Conservation (phyloP, 2,888 invertebrate species). For the Drosophila anomalata region DNA sequence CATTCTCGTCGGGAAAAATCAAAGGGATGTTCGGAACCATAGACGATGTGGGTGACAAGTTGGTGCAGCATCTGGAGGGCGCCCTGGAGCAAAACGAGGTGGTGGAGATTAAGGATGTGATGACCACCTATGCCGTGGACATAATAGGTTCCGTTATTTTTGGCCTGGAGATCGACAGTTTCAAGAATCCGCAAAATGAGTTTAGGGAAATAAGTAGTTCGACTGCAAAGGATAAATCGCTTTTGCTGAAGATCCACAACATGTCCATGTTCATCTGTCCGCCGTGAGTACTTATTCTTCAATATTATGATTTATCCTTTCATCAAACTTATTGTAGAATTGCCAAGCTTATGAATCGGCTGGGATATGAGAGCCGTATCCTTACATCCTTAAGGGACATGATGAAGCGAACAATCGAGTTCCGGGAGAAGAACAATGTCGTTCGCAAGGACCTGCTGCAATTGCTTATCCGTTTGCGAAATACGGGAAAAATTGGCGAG, state of each 20-base stretch:
- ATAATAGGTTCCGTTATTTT: conserved; percentile 84
- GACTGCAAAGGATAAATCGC: conserved; percentile 26
- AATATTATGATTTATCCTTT: not conserved
- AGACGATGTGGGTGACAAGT: conserved; percentile 85
- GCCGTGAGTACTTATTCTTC: conserved; percentile 57
- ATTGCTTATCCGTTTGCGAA: conserved; percentile 84
- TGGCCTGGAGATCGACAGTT: conserved; percentile 83
- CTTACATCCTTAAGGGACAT: conserved; percentile 80
- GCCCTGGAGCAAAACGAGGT: conserved; percentile 74
- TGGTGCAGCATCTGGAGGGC: conserved; percentile 84
- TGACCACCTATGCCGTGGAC: conserved; percentile 82
- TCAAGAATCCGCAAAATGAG: conserved; percentile 80
- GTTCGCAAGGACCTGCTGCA: conserved; percentile 84
- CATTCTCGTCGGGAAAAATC: conserved; percentile 88
- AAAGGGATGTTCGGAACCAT: conserved; percentile 87
- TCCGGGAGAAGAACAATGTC: conserved; percentile 83
- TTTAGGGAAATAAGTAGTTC: conserved; percentile 74
- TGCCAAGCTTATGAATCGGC: conserved; percentile 56
- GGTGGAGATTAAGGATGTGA: conserved; percentile 84
- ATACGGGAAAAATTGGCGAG: conserved; percentile 80
- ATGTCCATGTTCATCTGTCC: conserved; percentile 72
- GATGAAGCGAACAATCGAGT: conserved; percentile 82
- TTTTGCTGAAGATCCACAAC: conserved; percentile 52
- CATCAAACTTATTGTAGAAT: conserved; percentile 44
- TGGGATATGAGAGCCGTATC: conserved; percentile 62